Base-by-base conservation (phyloP, 2,113 vertebrate genomes). In the Anolis sagrei region DNA sequence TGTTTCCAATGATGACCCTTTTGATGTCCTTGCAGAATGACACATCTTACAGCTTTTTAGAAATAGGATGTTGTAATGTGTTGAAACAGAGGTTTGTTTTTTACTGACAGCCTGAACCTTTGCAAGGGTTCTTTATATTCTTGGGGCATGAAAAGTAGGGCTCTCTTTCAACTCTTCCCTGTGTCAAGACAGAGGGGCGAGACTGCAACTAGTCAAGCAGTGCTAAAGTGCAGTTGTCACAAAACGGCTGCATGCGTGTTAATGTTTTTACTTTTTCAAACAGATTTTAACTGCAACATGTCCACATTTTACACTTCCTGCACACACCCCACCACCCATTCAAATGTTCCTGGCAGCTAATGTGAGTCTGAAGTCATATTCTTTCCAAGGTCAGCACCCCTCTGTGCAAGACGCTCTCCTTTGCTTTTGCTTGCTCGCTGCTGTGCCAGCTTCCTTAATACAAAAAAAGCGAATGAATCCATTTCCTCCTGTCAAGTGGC, bases 401-500 rank as follows among this genome's bases (percentile, higher is more conserved):
- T 75, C 73, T 23, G 5, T 61, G 32, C n/a, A 39, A 78, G 76
- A 61, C 4, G 16, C 14, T 69, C 39, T 39, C 64, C 32, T 7
- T 32, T 18, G 29, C 36, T 79, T 79, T 62, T 73, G 84, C 54
- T 48, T 73, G 84, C 69, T 72, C 44, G n/a, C 44, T 61, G 48
- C 76, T 79, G 79, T 77, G 13, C 34, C 25, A 79, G 27, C 34
- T 1, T 48, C 69, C 19, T 61, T 76, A 61, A 8, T 85, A 62
- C 73, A 21, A 49, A 73, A n/a, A 77, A 64, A 73, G 3, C 39
- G 5, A 80, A 68, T 11, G 68, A 80, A 73, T 73, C 39, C 48
- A 44, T 51, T 83, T 90, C 68, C 29, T 49, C 83, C 18, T 80
- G 77, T 80, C 84, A 74, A 74, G 58, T 49, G 58, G 9, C 19